Percentiles rank a stretch among this genome's conserved stretches.
These are phyloP conservation scores for Octodonta nipae DNA, from an alignment of 2,888 invertebrate species.

Conservation along the genomic window DNA sequence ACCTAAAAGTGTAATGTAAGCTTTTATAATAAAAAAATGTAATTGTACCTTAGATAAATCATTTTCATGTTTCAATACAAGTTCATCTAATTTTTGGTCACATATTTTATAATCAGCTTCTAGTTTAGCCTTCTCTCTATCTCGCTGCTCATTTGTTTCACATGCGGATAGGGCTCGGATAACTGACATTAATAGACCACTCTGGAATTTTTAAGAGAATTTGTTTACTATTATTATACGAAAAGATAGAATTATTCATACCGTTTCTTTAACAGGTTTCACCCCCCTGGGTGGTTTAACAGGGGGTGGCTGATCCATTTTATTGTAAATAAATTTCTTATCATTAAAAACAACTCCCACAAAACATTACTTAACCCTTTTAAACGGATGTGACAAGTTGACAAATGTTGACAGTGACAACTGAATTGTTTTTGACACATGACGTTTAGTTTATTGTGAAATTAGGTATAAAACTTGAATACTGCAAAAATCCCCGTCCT, in stretches of 20 bases:
- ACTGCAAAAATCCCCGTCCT: too few relatives aligned
- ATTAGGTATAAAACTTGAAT: too few relatives aligned
- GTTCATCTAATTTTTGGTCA: conserved; percentile 74
- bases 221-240: conserved; percentile 9
- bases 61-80: conserved; percentile 76
- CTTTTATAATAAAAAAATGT: conserved; percentile 8
- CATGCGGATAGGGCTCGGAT: conserved; percentile 88
- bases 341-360: conserved; percentile 2
- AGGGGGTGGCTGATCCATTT: conserved; percentile 44
- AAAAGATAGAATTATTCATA: conserved; percentile 33
- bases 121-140: conserved; percentile 83
- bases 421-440: too few relatives aligned
- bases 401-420: too few relatives aligned
- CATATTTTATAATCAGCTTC: conserved; percentile 88
- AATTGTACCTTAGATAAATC: conserved; percentile 65
- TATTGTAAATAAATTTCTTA: not conserved
- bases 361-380: conserved; percentile 2
- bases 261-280: conserved; percentile 76
- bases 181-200: conserved; percentile 83
- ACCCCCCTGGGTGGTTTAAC: conserved; percentile 77
- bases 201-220: conserved; percentile 39
- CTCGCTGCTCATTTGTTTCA: conserved; percentile 83
- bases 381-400: too few relatives aligned
- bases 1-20: conserved; percentile 24
- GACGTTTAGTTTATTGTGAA: too few relatives aligned